Percentiles rank a stretch among this genome's conserved stretches.
These are phyloP conservation scores for Acanthis flammea DNA, from an alignment of 2,797 vertebrate species.

Conservation along the genomic window DNA sequence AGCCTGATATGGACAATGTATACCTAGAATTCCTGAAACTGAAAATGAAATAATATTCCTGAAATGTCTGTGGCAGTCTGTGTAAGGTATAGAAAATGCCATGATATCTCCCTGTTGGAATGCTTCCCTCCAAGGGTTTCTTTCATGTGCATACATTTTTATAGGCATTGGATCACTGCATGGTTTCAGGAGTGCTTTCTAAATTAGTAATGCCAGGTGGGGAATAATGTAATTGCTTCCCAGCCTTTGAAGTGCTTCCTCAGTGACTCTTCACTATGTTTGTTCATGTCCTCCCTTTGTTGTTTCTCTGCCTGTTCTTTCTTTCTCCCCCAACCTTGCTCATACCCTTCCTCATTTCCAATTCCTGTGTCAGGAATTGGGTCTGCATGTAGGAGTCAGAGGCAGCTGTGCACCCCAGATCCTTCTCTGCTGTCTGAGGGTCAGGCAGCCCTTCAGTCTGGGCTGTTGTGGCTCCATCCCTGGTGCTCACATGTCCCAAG, in stretches of 20 bases:
- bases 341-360: neutral
- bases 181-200: slow-evolving; percentile 2
- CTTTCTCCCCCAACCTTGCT: neutral
- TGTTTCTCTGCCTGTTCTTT: neutral
- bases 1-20: neutral
- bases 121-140: neutral
- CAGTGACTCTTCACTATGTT: neutral
- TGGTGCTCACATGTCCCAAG: neutral
- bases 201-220: slow-evolving; percentile 13
- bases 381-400: neutral
- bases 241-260: slow-evolving; percentile 3
- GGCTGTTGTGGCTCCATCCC: neutral
- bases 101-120: neutral
- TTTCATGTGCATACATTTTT: neutral
- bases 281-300: neutral
- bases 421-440: neutral
- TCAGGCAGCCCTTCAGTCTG: neutral
- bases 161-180: neutral
- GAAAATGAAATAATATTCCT: neutral
- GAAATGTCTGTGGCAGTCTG: neutral
- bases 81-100: neutral
- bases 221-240: neutral
- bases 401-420: neutral
- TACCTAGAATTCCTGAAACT: neutral
- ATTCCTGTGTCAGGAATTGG: neutral